Evolutionary conservation across 2,113 vertebrate genomes (phyloP), one percentile per base, ranked within the genome.

Genomic region (Oenanthe oenanthe): DNA sequence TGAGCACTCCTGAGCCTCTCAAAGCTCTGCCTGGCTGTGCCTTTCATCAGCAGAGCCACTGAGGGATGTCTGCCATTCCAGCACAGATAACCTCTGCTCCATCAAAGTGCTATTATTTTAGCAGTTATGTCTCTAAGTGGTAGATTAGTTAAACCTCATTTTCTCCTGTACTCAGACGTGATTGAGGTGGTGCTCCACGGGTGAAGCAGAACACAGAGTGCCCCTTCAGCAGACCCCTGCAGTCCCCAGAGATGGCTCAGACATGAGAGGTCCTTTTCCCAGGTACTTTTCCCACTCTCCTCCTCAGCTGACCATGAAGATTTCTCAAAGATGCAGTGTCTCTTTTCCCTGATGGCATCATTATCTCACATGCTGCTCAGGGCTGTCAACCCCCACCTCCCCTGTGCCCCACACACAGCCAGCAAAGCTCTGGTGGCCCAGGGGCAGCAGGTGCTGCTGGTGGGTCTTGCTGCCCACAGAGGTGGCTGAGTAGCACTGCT

Each of bases 21-120:
- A 91, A 56, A 76, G 71, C 40, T 86, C 13, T 21, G 42, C 11
- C 40, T 79, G 61, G 13, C 58, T 82, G 38, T 81, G 63, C 57
- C 57, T 89, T 85, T 89, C 47, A 92, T 79, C 70, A 83, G 58
- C 13, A 2, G 57, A 81, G 34, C 20, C 58, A 60, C 45, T 73
- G 66, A 87, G 74, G 78, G 85, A 70, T 84, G 65, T 43, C 86
- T 91, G 80, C 50, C 5, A 0, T 87, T 96, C 57, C 14, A 16
- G 77, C 57, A 32, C 5, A 65, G 70, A 76, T 62, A 88, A 85
- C 66, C 34, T 96, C 89, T 93, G 80, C 53, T 87, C 85, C 66
- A 75, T 32, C 43, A 32, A 85, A 90, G 70, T 51, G 54, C 13
- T 92, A 79, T 72, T 93, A 91, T 91, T 91, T 91, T 48, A 93